phyloP scores from a whole-genome alignment of 1,140 invertebrate genomes.

The Eupristina koningsbergeri region DNA sequence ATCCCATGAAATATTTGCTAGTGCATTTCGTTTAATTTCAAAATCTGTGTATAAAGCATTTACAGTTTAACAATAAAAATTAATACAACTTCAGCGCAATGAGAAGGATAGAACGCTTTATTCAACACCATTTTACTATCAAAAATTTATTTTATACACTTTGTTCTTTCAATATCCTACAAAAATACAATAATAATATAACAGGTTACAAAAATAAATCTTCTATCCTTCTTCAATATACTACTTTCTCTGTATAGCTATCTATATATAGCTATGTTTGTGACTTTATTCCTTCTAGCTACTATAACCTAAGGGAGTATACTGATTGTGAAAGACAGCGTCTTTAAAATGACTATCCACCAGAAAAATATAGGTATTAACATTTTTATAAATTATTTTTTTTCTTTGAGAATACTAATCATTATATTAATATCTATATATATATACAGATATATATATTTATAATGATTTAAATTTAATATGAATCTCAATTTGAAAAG shows the following conservation, averaged over 20 bases:
- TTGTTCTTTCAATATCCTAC: not conserved
- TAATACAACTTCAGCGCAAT: not conserved
- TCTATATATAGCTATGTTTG: constrained; percentile 21
- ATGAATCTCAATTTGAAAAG: too few species aligned
- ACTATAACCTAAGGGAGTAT: constrained; percentile 42
- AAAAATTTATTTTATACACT: not conserved
- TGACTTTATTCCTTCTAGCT: constrained; percentile 49
- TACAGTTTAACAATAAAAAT: not conserved
- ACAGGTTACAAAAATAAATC: not conserved
- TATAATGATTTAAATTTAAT: not conserved
- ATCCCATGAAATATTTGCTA: not conserved
- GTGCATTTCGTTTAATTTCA: not conserved
- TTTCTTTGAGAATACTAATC: constrained; percentile 26
- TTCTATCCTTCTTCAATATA: constrained; percentile 16
- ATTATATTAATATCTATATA: constrained; percentile 25
- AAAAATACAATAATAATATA: not conserved
- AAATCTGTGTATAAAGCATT: not conserved
- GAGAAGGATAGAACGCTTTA: constrained; percentile 12
- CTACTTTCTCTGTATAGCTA: constrained; percentile 4
- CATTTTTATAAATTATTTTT: constrained; percentile 36
- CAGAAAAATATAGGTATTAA: constrained; percentile 47
- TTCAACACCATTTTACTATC: not conserved
- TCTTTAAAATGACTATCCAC: constrained; percentile 40
- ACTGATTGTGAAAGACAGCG: constrained; percentile 38
- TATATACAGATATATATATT: not conserved